phyloP scores from a whole-genome alignment of 2,888 invertebrate genomes.

The Coleophora deauratella region DNA sequence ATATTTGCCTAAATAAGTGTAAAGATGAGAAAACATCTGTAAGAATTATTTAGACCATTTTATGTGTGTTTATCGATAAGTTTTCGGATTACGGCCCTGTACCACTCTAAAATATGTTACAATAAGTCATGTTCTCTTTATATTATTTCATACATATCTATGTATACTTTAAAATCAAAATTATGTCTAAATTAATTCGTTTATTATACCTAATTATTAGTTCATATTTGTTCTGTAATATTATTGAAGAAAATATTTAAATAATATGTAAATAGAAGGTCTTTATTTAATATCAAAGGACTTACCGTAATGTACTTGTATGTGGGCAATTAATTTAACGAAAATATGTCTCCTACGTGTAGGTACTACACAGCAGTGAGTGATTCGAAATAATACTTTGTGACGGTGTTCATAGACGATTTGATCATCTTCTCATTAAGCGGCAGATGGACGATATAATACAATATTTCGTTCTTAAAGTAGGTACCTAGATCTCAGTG shows the following conservation, averaged over 20 bases:
- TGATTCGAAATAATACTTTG: too few species aligned
- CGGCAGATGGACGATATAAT: too few species aligned
- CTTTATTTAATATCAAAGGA: slow-evolving; percentile 20
- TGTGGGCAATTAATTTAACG: slow-evolving; percentile 66
- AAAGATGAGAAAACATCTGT: neutral
- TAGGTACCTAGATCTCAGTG: slow-evolving; percentile 7
- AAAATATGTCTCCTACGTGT: slow-evolving; percentile 70
- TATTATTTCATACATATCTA: too few species aligned
- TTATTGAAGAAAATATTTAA: slow-evolving; percentile 14
- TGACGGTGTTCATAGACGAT: too few species aligned
- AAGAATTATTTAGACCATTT: slow-evolving; percentile 16
- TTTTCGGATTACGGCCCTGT: slow-evolving; percentile 28
- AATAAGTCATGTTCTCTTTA: too few species aligned
- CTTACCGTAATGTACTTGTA: slow-evolving; percentile 27
- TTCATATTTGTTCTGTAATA: slow-evolving; percentile 16
- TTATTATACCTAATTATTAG: slow-evolving; percentile 12
- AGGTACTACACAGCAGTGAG: slow-evolving; percentile 1
- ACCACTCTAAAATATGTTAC: too few species aligned
- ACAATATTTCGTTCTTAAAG: slow-evolving; percentile 2
- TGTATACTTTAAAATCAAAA: slow-evolving; percentile 26
- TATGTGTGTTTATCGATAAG: slow-evolving; percentile 26
- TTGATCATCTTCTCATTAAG: too few species aligned
- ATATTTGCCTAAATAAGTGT: slow-evolving; percentile 26
- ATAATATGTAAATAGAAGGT: slow-evolving; percentile 19
- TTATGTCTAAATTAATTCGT: slow-evolving; percentile 19